Conservation (phyloP, 2,797 vertebrate species). For the Buphagus erythrorhynchus region DNA sequence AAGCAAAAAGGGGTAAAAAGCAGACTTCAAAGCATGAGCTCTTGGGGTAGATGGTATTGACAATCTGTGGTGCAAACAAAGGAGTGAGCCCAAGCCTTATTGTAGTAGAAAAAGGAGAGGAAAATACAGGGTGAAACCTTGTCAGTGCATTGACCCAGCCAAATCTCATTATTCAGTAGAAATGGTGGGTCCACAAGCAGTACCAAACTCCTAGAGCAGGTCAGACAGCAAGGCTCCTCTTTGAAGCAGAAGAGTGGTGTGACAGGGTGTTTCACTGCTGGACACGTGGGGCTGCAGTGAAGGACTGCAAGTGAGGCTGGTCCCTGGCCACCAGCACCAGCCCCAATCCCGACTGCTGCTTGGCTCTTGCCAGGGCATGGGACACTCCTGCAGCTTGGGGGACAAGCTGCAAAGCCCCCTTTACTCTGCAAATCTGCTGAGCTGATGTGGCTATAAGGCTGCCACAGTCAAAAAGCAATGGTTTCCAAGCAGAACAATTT, state of each 20-base stretch:
- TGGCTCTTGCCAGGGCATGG: accelerated
- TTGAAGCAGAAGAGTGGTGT: not conserved
- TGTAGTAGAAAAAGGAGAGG: not conserved
- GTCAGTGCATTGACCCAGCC: not conserved
- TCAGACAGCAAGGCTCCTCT: not conserved
- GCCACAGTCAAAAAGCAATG: not conserved
- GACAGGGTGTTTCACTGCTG: not conserved
- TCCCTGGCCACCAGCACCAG: not conserved
- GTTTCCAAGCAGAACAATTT: not conserved
- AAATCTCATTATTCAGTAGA: not conserved
- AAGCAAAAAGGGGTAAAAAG: not conserved
- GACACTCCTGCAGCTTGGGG: not conserved
- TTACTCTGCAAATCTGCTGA: not conserved
- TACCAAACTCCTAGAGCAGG: not conserved
- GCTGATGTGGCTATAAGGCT: not conserved
- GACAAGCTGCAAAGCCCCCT: not conserved
- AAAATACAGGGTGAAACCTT: not conserved
- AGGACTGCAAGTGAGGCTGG: accelerated
- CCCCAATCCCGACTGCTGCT: not conserved
- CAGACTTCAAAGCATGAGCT: not conserved
- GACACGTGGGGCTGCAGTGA: accelerated
- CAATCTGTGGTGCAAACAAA: not conserved
- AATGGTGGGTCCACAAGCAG: not conserved
- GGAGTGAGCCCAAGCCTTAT: not conserved
- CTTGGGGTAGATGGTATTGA: not conserved